Evolutionary conservation across 2,888 invertebrate genomes (phyloP).

Genomic region (Automeris io): DNA sequence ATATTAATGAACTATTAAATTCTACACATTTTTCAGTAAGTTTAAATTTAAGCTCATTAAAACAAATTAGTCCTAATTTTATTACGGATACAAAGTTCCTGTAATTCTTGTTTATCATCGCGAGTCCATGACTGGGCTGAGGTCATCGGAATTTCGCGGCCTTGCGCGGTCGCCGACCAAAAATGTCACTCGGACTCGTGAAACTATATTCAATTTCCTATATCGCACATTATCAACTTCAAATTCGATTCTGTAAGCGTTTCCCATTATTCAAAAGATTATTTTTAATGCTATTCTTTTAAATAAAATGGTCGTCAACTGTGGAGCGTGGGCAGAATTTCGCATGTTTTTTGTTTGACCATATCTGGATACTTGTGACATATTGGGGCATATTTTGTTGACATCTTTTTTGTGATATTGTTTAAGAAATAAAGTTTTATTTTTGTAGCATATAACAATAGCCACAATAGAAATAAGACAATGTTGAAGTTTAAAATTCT

Average conservation of each 20-base stretch:
- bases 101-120: too few species aligned
- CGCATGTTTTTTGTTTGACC: not conserved
- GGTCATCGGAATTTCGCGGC: conserved; percentile 69
- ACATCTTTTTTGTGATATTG: not conserved
- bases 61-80: too few species aligned
- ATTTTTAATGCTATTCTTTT: not conserved
- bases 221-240: conserved; percentile 20
- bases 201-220: conserved; percentile 41
- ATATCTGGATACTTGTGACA: not conserved
- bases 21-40: too few species aligned
- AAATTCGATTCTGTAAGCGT: not conserved
- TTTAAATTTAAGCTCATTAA: too few species aligned
- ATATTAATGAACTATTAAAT: too few species aligned
- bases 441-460: not conserved
- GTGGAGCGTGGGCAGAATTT: conserved; percentile 1
- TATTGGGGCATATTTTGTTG: conserved; percentile 5
- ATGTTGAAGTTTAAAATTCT: not conserved
- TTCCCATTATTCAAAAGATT: conserved; percentile 1
- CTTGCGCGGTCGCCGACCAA: conserved; percentile 73
- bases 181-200: conserved; percentile 51
- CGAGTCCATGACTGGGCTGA: conserved; percentile 38
- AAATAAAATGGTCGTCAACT: not conserved
- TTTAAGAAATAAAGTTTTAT: not conserved
- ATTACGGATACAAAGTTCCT: too few species aligned
- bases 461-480: not conserved